Percentiles rank a stretch among this genome's conserved stretches.
Evolutionary conservation across 2,113 vertebrate genomes (phyloP).

Genomic region (Bothrops jararaca): DNA sequence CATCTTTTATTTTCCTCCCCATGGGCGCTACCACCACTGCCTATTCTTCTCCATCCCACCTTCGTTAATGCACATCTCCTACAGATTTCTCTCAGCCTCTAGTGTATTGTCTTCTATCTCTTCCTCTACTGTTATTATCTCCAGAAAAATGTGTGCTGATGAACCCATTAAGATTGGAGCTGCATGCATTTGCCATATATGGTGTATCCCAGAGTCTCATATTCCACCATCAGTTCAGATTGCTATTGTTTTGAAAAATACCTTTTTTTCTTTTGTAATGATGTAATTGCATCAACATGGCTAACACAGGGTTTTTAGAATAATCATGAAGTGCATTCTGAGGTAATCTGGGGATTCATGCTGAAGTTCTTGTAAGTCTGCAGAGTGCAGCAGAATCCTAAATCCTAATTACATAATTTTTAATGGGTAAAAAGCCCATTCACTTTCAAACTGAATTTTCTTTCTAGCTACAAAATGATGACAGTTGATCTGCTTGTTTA

Average conservation of each 20-base stretch:
- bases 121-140: neutral
- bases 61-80: neutral
- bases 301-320: neutral
- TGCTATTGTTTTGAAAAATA: neutral
- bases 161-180: neutral
- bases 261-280: neutral
- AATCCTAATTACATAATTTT: neutral
- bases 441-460: neutral
- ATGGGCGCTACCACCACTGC: neutral
- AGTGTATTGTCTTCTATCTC: neutral
- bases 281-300: neutral
- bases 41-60: neutral
- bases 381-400: neutral
- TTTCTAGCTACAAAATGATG: neutral
- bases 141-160: neutral
- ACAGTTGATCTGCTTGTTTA: neutral
- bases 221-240: neutral
- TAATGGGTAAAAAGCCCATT: neutral
- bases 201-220: neutral
- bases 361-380: neutral
- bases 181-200: neutral
- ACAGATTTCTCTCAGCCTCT: neutral
- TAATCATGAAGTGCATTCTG: neutral
- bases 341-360: neutral
- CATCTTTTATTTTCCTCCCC: neutral